These are phyloP conservation scores for Actenoides lindsayi DNA, from an alignment of 2,113 vertebrate genomes.

Conservation along the genomic window DNA sequence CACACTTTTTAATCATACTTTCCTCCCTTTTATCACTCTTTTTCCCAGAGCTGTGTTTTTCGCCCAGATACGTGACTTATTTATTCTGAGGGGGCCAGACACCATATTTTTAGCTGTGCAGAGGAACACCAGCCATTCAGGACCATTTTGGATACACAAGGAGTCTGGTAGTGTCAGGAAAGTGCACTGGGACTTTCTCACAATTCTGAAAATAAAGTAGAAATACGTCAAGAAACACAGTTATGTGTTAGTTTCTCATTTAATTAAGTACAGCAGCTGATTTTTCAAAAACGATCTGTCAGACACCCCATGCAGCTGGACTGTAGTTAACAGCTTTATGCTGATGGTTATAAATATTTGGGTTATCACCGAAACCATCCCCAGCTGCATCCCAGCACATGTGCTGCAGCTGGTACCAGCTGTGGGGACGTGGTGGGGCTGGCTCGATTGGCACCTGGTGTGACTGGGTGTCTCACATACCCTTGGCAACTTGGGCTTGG, in stretches of 20 bases:
- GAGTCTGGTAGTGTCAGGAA: background rate
- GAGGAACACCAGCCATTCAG: background rate
- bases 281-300: background rate
- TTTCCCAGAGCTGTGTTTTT: background rate
- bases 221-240: background rate
- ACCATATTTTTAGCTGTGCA: background rate
- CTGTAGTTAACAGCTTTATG: background rate
- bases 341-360: fast-evolving
- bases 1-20: background rate
- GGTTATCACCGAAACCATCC: fast-evolving
- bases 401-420: too few species aligned
- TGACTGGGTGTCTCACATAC: background rate
- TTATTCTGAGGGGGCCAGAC: background rate
- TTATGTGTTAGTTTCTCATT: fast-evolving
- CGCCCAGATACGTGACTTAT: background rate
- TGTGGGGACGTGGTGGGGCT: fast-evolving
- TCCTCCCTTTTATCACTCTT: background rate
- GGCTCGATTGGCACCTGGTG: fast-evolving
- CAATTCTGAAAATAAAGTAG: background rate
- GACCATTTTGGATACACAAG: background rate
- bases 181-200: background rate
- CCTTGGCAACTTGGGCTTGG: fast-evolving
- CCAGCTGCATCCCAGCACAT: fast-evolving
- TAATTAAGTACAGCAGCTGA: background rate
- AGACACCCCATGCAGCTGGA: background rate